Conservation (phyloP, 1,140 invertebrate species). For the Drosophila ficusphila region DNA sequence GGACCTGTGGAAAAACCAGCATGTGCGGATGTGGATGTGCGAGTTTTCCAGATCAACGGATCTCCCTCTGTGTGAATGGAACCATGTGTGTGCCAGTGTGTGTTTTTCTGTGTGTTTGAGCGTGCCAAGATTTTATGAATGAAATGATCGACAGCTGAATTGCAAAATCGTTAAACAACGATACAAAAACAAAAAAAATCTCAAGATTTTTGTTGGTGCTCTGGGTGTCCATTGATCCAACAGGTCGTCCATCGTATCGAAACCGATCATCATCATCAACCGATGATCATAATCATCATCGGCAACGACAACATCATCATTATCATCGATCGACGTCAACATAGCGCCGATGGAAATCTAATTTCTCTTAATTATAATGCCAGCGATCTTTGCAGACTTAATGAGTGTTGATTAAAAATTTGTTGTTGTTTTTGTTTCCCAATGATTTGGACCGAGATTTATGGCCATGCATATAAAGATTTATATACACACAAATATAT, state of each 20-base stretch:
- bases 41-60: constrained; percentile 73
- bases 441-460: constrained; percentile 44
- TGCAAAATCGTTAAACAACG: constrained; percentile 79
- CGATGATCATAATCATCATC: constrained; percentile 23
- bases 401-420: constrained; percentile 81
- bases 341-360: constrained; percentile 71
- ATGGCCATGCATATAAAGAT: constrained; percentile 40
- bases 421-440: constrained; percentile 25
- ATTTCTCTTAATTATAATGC: constrained; percentile 83
- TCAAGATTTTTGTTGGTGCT: constrained; percentile 21
- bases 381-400: constrained; percentile 75
- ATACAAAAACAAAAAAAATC: no score
- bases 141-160: constrained; percentile 84
- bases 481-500: constrained; percentile 21
- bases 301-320: no score
- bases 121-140: constrained; percentile 77
- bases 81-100: constrained; percentile 9
- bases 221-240: constrained; percentile 65
- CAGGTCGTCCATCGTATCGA: constrained; percentile 55
- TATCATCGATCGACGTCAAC: constrained; percentile 33
- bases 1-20: constrained; percentile 41
- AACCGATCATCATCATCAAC: constrained; percentile 15
- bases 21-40: constrained; percentile 65
- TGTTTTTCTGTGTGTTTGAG: constrained; percentile 29
- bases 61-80: constrained; percentile 50